Evolutionary conservation across 2,888 invertebrate genomes (phyloP).

Genomic region (Lasioglossum marginatum): DNA sequence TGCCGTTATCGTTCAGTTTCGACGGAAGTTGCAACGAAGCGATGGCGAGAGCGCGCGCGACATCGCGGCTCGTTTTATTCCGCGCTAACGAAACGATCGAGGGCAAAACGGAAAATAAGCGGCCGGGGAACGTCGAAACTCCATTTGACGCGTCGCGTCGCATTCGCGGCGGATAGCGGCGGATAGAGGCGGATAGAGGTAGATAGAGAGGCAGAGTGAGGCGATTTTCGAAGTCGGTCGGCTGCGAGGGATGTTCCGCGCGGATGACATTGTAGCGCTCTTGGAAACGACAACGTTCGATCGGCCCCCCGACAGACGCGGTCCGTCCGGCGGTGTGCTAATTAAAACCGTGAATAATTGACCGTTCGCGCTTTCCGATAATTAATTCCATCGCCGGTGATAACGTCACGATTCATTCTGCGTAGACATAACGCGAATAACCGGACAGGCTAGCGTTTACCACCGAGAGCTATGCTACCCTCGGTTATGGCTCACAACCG

Average conservation of each 20-base stretch:
- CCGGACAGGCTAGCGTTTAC: neutral
- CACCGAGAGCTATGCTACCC: neutral
- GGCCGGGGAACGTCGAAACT: constrained; percentile 22
- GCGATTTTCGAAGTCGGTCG: neutral
- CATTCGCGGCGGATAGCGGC: neutral
- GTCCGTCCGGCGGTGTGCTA: constrained; percentile 57
- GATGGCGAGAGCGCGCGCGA: constrained; percentile 31
- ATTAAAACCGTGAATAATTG: constrained; percentile 78
- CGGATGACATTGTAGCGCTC: constrained; percentile 36
- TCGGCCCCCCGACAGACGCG: constrained; percentile 38
- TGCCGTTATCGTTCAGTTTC: constrained; percentile 32
- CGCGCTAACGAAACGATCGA: constrained; percentile 23
- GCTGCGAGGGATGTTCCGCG: constrained; percentile 27
- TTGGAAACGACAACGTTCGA: constrained; percentile 56
- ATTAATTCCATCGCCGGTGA: constrained; percentile 74
- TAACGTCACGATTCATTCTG: constrained; percentile 71
- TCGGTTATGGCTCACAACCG: neutral
- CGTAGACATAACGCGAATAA: constrained; percentile 53
- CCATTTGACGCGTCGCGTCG: constrained; percentile 32
- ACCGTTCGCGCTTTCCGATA: constrained; percentile 71
- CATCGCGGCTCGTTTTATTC: constrained; percentile 42
- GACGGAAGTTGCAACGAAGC: constrained; percentile 48
- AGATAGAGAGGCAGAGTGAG: neutral
- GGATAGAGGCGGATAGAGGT: neutral
- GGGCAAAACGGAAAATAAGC: constrained; percentile 35